phyloP scores from a whole-genome alignment of 2,888 invertebrate species.

The Leucophenga montana region DNA sequence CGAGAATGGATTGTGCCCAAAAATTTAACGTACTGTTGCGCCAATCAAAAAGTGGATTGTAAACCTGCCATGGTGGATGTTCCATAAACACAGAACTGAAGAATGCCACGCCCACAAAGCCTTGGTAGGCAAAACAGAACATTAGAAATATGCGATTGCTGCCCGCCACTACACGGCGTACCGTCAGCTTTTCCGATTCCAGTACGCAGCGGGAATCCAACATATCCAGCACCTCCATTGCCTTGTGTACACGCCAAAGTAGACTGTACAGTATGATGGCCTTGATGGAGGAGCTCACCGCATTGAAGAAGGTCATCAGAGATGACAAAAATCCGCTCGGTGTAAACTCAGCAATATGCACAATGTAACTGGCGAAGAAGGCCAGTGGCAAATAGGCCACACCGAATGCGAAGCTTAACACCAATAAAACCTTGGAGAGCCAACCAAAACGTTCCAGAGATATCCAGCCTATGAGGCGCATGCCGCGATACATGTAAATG shows the following conservation, averaged over 20 bases:
- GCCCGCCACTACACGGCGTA: conserved; percentile 50
- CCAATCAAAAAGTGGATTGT: conserved; percentile 60
- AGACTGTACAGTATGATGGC: conserved; percentile 47
- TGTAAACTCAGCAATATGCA: conserved; percentile 47
- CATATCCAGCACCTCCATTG: conserved; percentile 48
- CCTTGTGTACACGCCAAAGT: conserved; percentile 48
- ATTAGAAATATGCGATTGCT: conserved; percentile 51
- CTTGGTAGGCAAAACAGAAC: conserved; percentile 50
- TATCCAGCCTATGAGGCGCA: conserved; percentile 51
- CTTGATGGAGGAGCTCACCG: conserved; percentile 56
- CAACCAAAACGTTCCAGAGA: conserved; percentile 46
- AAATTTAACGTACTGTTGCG: conserved; percentile 41
- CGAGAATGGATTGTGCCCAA: conserved; percentile 47
- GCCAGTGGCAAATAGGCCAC: conserved; percentile 50
- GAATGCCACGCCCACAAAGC: conserved; percentile 52
- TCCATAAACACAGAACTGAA: conserved; percentile 49
- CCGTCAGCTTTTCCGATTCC: conserved; percentile 46
- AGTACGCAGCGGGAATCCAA: conserved; percentile 51
- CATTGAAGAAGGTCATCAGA: conserved; percentile 56
- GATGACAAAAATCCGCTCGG: conserved; percentile 60
- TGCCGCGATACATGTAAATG: conserved; percentile 51
- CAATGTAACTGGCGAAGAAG: conserved; percentile 51
- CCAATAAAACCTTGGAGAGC: conserved; percentile 45
- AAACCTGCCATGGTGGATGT: conserved; percentile 58
- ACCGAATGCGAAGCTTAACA: conserved; percentile 41